A percentile compares a stretch with the other conserved stretches of the same genome.
These are phyloP conservation scores for Leptonema lineaticorne DNA, from an alignment of 1,140 invertebrate species.

Conservation along the genomic window DNA sequence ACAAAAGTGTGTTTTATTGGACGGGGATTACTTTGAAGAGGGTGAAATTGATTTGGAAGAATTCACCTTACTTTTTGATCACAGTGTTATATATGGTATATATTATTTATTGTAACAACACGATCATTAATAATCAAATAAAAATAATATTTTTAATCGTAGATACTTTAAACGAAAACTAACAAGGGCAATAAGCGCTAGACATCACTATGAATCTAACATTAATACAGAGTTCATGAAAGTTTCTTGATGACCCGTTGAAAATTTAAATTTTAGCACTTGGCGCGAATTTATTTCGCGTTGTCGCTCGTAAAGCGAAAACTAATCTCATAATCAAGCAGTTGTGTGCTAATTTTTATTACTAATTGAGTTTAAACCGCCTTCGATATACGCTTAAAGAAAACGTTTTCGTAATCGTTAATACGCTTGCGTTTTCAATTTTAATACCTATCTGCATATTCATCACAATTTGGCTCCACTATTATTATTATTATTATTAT, in stretches of 20 bases:
- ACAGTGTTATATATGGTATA: too few species aligned
- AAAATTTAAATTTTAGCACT: conserved; percentile 17
- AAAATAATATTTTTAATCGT: too few species aligned
- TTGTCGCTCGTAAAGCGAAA: conserved; percentile 6
- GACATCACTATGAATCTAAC: conserved; percentile 6
- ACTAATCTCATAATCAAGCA: conserved; percentile 16
- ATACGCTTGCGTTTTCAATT: too few species aligned
- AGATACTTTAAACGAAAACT: conserved; percentile 6
- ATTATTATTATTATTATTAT: too few species aligned
- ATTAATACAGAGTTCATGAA: conserved; percentile 10
- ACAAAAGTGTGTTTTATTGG: too few species aligned
- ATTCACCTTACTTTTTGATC: not conserved
- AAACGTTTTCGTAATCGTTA: not conserved
- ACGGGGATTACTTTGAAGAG: not conserved
- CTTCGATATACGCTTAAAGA: not conserved
- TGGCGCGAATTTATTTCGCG: conserved; percentile 3
- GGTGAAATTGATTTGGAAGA: not conserved
- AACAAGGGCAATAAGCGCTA: conserved; percentile 10
- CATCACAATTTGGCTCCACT: too few species aligned
- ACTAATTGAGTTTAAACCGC: not conserved
- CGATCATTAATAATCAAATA: too few species aligned
- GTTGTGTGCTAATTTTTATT: conserved; percentile 9
- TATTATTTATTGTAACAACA: too few species aligned
- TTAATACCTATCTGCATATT: too few species aligned
- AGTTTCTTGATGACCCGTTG: conserved; percentile 14